These are phyloP conservation scores for Ornithoptera alexandrae DNA, from an alignment of 2,888 invertebrate species.

Conservation along the genomic window DNA sequence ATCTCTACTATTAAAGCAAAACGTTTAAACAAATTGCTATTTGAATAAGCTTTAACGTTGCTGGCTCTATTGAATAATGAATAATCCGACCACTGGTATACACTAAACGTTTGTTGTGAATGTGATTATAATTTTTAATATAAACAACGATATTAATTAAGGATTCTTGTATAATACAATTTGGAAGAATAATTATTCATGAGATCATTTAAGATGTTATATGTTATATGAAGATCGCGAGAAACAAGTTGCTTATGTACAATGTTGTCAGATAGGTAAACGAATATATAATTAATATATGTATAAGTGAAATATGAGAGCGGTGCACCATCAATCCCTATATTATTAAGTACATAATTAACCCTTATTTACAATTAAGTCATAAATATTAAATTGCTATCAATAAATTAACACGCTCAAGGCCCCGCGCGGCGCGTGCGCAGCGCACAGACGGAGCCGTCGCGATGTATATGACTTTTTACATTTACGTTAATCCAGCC, in stretches of 20 bases:
- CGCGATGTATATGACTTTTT: conserved; percentile 40
- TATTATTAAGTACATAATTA: conserved; percentile 73
- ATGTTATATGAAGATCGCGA: background rate
- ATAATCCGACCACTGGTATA: too few species aligned
- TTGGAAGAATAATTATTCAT: too few species aligned
- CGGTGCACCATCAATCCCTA: conserved; percentile 54
- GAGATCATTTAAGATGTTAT: conserved; percentile 20
- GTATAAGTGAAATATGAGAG: background rate
- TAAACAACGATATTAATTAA: background rate
- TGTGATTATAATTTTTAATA: background rate
- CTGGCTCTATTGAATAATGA: too few species aligned
- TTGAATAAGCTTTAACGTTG: too few species aligned
- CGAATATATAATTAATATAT: background rate
- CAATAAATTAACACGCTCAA: conserved; percentile 65
- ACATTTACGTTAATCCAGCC: conserved; percentile 32
- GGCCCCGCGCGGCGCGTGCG: conserved; percentile 45
- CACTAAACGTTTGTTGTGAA: background rate
- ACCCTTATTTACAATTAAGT: conserved; percentile 69
- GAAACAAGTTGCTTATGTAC: conserved; percentile 2
- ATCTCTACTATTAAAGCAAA: too few species aligned
- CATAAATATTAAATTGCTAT: conserved; percentile 63
- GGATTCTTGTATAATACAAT: background rate
- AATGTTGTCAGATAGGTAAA: conserved; percentile 13
- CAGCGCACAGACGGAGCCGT: conserved; percentile 46
- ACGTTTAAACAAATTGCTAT: too few species aligned